A percentile compares a stretch with the other conserved stretches of the same genome.
phyloP scores from a whole-genome alignment of 2,797 vertebrate species.

The Anomalospiza imberbis region DNA sequence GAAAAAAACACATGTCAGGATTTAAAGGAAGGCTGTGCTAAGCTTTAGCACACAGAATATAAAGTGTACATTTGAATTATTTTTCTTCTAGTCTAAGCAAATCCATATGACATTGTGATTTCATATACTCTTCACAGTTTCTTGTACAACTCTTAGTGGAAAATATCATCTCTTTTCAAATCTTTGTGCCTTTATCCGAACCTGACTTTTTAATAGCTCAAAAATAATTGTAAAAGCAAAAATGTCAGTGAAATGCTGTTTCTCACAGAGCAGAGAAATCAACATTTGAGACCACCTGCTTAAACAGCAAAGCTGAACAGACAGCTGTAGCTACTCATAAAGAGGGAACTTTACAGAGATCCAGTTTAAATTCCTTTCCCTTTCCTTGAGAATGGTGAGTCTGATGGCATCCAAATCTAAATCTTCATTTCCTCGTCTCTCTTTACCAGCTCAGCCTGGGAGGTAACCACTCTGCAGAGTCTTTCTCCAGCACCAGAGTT shows the following conservation, averaged over 20 bases:
- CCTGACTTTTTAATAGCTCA: background rate
- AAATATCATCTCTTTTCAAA: background rate
- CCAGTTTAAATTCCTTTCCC: background rate
- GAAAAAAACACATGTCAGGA: conserved; percentile 54
- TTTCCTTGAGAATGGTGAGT: background rate
- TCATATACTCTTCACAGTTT: conserved; percentile 9
- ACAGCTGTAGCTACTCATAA: background rate
- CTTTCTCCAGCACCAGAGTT: background rate
- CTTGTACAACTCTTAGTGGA: background rate
- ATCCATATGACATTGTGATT: conserved; percentile 52
- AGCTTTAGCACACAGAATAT: conserved; percentile 44
- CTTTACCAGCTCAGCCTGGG: background rate
- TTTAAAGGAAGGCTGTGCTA: conserved; percentile 52
- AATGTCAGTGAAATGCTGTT: background rate
- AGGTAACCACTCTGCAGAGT: background rate
- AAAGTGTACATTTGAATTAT: conserved; percentile 52
- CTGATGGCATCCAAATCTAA: background rate
- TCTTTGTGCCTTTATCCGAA: background rate
- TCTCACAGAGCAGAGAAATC: background rate
- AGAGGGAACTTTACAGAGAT: background rate
- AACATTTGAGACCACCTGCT: background rate
- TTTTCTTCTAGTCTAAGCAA: conserved; percentile 48
- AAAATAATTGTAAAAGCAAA: background rate
- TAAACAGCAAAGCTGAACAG: background rate
- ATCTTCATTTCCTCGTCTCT: background rate